phyloP scores from a whole-genome alignment of 2,888 invertebrate species.

The Temnothorax ravouxi region DNA sequence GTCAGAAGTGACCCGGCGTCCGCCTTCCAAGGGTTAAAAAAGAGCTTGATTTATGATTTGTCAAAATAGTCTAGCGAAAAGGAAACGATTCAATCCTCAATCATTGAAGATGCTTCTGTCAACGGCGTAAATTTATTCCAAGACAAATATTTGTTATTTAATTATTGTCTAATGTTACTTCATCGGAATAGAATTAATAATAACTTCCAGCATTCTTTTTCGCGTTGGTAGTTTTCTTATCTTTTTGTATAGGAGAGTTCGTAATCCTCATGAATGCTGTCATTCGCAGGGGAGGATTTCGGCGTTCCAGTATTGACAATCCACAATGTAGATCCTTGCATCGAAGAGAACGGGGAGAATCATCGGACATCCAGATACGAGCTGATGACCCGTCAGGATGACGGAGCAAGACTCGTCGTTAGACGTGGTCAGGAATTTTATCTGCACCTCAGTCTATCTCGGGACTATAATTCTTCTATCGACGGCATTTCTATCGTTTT shows the following conservation, averaged over 20 bases:
- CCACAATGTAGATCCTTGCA: constrained; percentile 91
- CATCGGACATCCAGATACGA: constrained; percentile 94
- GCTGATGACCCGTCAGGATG: constrained; percentile 89
- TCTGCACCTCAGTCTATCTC: constrained; percentile 91
- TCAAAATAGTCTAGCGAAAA: background rate
- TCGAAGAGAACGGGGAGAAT: constrained; percentile 91
- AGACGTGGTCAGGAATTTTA: constrained; percentile 94
- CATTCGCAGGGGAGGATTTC: constrained; percentile 81
- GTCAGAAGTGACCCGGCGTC: no score
- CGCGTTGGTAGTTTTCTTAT: background rate
- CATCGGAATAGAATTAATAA: background rate
- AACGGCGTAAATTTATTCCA: background rate
- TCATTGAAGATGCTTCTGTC: background rate
- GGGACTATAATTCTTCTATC: constrained; percentile 91
- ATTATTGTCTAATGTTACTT: background rate
- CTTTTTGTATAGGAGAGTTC: background rate
- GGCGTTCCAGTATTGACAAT: constrained; percentile 89
- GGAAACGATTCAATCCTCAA: background rate
- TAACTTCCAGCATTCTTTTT: background rate
- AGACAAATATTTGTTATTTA: background rate
- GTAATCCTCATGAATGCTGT: background rate
- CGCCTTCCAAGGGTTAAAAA: background rate
- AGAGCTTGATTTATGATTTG: background rate
- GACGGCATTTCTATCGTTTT: constrained; percentile 96
- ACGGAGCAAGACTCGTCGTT: constrained; percentile 90